Conservation (phyloP, 1,140 invertebrate species). For the Neuroterus valhalla region DNA sequence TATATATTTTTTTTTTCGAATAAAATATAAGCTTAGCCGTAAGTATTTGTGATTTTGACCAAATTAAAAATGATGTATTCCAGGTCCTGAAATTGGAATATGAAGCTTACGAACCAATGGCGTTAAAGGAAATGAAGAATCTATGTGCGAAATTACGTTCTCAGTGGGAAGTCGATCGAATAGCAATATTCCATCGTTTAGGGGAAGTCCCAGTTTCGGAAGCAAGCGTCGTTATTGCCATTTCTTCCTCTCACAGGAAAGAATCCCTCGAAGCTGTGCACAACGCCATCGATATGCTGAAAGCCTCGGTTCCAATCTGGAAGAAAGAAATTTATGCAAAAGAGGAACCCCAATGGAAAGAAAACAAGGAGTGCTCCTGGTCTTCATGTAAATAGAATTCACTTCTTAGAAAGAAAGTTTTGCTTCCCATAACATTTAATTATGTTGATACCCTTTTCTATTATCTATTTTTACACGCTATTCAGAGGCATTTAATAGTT, state of each 20-base stretch:
- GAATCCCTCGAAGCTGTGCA: conserved; percentile 89
- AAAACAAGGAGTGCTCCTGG: conserved; percentile 88
- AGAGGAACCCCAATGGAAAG: conserved; percentile 81
- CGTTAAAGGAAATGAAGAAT: conserved; percentile 86
- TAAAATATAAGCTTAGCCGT: no score
- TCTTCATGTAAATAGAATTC: conserved; percentile 65
- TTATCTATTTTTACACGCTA: no score
- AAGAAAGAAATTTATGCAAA: conserved; percentile 94
- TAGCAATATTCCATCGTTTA: conserved; percentile 89
- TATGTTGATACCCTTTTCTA: background rate
- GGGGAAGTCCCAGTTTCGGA: conserved; percentile 91
- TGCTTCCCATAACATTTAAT: conserved; percentile 11
- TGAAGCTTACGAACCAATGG: conserved; percentile 96
- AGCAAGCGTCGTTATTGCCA: conserved; percentile 92
- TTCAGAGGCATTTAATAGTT: no score
- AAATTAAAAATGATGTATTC: conserved; percentile 40
- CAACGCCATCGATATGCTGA: conserved; percentile 90
- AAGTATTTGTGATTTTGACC: background rate
- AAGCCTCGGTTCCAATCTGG: conserved; percentile 94
- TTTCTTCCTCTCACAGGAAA: conserved; percentile 90
- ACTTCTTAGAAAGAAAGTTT: conserved; percentile 31
- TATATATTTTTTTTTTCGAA: no score
- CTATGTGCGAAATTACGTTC: conserved; percentile 84
- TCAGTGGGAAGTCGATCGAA: conserved; percentile 86
- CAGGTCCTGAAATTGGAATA: conserved; percentile 90